Conservation (phyloP, 92 coral and sea anemone species). For the Umimayanthus kanabou region DNA sequence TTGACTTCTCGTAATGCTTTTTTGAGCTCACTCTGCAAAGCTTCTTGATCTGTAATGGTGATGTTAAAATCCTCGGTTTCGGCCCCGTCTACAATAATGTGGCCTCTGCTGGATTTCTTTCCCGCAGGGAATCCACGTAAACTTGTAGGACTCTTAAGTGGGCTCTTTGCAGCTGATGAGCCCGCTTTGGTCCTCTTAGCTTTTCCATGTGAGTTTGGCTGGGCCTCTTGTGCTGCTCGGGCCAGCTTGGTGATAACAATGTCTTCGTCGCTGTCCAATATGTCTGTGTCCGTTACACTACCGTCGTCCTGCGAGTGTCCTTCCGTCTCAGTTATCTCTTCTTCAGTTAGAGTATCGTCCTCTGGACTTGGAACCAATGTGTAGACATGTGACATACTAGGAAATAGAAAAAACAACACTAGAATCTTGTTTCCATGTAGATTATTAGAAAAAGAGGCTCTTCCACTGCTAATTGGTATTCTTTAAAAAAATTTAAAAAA, state of each 20-base stretch:
- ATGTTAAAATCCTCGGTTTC: neutral
- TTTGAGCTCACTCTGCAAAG: conserved; percentile 55
- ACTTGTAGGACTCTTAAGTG: conserved; percentile 22
- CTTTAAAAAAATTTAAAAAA: too few relatives aligned
- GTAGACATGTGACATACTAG: conserved; percentile 78
- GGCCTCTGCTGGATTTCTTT: neutral
- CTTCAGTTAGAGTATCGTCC: conserved; percentile 72
- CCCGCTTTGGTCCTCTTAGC: conserved; percentile 42
- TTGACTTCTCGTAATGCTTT: conserved; percentile 55
- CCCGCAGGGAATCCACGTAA: neutral
- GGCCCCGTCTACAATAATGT: neutral
- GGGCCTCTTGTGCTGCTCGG: conserved; percentile 64
- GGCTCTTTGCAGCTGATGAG: conserved; percentile 47
- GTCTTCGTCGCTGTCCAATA: conserved; percentile 80
- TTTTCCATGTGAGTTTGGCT: conserved; percentile 53
- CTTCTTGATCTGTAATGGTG: conserved; percentile 44
- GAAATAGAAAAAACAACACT: neutral
- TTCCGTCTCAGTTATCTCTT: conserved; percentile 72
- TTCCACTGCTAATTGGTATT: too few relatives aligned
- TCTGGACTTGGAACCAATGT: conserved; percentile 74
- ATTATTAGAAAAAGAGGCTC: too few relatives aligned
- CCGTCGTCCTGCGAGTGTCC: conserved; percentile 76
- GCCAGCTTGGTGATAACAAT: conserved; percentile 84
- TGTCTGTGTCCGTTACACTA: conserved; percentile 64
- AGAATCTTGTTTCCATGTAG: neutral